Evolutionary conservation across 2,797 vertebrate species (phyloP).

Genomic region (Gadopsis marmoratus): DNA sequence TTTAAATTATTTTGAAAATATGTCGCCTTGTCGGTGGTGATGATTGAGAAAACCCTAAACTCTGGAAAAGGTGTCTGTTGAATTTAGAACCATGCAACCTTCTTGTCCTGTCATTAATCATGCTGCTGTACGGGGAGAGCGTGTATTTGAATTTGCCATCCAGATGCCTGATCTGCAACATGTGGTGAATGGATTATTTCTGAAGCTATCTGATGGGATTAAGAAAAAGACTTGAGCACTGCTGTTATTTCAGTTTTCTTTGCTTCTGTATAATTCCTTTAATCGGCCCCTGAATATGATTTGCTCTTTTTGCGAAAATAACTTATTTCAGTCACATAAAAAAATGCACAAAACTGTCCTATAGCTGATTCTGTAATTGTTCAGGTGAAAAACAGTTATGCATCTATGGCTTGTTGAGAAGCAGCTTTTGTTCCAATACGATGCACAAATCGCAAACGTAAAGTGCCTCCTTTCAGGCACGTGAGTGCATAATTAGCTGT

Average conservation of each 20-base stretch:
- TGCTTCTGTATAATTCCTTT: neutral
- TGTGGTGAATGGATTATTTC: slow-evolving; percentile 21
- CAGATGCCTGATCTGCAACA: slow-evolving; percentile 25
- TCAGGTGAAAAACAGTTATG: slow-evolving; percentile 8
- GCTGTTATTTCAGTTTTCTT: slow-evolving; percentile 14
- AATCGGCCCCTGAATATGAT: neutral
- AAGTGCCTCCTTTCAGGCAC: neutral
- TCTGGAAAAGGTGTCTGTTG: slow-evolving; percentile 39
- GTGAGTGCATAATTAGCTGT: neutral
- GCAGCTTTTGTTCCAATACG: neutral
- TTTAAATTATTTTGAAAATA: slow-evolving; percentile 21
- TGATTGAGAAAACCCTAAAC: slow-evolving; percentile 28
- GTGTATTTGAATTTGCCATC: slow-evolving; percentile 19
- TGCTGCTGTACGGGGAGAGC: slow-evolving; percentile 24
- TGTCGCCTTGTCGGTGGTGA: slow-evolving; percentile 61
- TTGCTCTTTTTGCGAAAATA: neutral
- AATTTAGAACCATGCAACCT: slow-evolving; percentile 40
- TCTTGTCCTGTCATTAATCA: slow-evolving; percentile 43
- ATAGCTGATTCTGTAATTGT: neutral
- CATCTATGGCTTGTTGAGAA: neutral
- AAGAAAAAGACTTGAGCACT: slow-evolving; percentile 6
- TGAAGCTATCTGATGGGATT: slow-evolving; percentile 23
- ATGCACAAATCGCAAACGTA: neutral
- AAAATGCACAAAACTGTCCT: slow-evolving; percentile 27
- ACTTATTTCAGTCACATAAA: slow-evolving; percentile 5